Evolutionary conservation across 2,888 invertebrate species (phyloP), one percentile per base, ranked within the genome.

Genomic region (Mamestra brassicae): DNA sequence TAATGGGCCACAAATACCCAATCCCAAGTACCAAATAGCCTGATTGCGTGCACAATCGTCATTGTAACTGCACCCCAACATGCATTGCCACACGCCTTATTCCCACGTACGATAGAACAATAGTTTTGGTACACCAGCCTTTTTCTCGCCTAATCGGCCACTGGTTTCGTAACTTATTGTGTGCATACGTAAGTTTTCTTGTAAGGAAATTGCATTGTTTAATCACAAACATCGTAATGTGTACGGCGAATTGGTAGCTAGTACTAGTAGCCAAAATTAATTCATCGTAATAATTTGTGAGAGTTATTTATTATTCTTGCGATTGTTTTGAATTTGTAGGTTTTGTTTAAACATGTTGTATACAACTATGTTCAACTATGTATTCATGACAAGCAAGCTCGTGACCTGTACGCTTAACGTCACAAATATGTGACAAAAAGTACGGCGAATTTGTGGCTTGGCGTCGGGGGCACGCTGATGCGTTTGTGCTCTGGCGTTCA

Each of bases 151-250:
- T 93, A 95, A 95, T 95, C 93, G 93, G 90, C 91, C 92, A 90
- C 88, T 78, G 61, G 89, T 96, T 93, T 95, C 93, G 95, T 95
- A 95, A 96, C 92, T 89, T 89, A 93, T 93, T 94, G 95, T 93
- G 83, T 88, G 80, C 80, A 83, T 76, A 75, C 81, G 73, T 84
- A 87, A 82, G 81, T 65, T 83, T 83, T 74, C 85, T 73, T 80
- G 85, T 86, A 88, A 88, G 89, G 88, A 90, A 88, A 71, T 50
- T 76, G 86, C 88, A 93, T 94, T 93, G 94, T 93, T 93, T 83
- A 74, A 83, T 74, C 58, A 75, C 75, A 74, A 79, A 74, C 72
- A 71, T 85, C 88, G 81, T 77, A 80, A 76, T 79, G 74, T 74
- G 64, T 69, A 17, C 52, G 68, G 76, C 57, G 26, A 74, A 71